Conservation (phyloP, 2,888 invertebrate genomes). For the Luperina testacea region DNA sequence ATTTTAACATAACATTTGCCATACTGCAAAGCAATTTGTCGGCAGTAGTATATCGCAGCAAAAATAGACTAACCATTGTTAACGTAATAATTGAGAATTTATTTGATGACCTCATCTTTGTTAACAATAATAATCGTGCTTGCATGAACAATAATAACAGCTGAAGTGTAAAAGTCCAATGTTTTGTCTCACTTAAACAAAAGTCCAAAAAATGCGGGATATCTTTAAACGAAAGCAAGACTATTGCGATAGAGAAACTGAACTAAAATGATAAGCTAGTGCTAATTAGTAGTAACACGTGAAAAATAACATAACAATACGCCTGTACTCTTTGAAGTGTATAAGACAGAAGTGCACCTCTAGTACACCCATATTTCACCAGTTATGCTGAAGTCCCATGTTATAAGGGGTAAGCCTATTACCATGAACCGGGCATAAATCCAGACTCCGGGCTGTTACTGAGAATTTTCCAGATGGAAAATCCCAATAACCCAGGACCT, state of each 20-base stretch:
- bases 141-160: conserved; percentile 1
- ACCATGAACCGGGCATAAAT: no score
- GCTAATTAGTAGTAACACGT: background rate
- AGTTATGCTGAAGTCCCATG: background rate
- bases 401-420: no score
- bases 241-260: background rate
- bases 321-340: no score
- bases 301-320: background rate
- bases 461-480: no score
- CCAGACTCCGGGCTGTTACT: no score
- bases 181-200: background rate
- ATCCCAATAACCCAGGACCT: background rate
- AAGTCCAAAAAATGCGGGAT: background rate
- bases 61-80: conserved; percentile 12
- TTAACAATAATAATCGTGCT: conserved; percentile 2
- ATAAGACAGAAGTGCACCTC: background rate
- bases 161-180: background rate
- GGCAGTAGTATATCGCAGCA: no score
- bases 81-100: background rate
- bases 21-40: no score
- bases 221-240: background rate
- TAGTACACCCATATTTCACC: no score
- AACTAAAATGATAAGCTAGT: background rate
- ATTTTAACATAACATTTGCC: no score
- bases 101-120: conserved; percentile 2